A percentile compares a stretch with the other conserved stretches of the same genome.
Conservation (phyloP, 2,113 vertebrate species). For the Xiphophorus maculatus region DNA sequence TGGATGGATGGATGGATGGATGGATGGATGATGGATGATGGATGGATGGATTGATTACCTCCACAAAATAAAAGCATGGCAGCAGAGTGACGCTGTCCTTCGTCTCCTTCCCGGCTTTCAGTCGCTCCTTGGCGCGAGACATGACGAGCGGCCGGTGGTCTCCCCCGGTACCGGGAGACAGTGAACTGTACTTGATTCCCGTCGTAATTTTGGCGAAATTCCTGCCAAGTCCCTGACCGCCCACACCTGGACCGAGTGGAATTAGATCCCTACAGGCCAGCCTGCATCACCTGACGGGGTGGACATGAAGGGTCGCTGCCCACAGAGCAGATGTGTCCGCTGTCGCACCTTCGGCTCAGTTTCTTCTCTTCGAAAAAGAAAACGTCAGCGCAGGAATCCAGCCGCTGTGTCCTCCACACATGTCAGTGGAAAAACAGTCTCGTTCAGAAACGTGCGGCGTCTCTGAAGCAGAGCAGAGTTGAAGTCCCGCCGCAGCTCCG, state of each 20-base stretch:
- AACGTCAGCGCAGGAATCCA: background rate
- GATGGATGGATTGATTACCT: slow-evolving; percentile 61
- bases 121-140: slow-evolving; percentile 72
- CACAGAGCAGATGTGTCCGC: background rate
- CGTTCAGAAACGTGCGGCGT: no score
- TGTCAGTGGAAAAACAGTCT: background rate
- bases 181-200: slow-evolving; percentile 70
- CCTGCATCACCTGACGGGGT: background rate
- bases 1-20: slow-evolving; percentile 1
- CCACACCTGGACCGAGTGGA: background rate
- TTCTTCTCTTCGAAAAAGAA: background rate
- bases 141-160: slow-evolving; percentile 65
- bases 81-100: slow-evolving; percentile 77
- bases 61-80: slow-evolving; percentile 77
- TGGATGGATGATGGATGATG: slow-evolving; percentile 27
- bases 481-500: no score
- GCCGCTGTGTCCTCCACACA: background rate
- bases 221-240: background rate
- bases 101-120: slow-evolving; percentile 72
- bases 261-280: background rate
- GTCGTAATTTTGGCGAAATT: slow-evolving; percentile 71
- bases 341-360: background rate
- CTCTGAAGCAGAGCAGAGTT: no score
- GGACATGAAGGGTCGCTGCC: background rate
- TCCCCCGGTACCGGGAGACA: slow-evolving; percentile 70